Conservation (phyloP, 2,113 vertebrate species). For the Electrona antarctica region DNA sequence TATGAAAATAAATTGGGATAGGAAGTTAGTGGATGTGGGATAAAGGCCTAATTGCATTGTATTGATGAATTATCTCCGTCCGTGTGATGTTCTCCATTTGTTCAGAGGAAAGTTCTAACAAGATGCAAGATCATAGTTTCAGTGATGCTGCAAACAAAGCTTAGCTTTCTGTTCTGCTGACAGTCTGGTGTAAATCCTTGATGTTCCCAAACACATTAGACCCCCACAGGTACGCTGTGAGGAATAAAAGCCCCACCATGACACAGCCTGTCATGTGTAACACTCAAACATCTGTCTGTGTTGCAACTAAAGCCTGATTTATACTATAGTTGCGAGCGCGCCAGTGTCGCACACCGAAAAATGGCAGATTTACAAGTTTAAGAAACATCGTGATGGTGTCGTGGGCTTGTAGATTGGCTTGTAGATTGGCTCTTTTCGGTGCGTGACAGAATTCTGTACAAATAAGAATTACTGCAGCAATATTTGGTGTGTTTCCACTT, state of each 20-base stretch:
- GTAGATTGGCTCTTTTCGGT: too few relatives aligned
- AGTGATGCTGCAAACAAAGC: not conserved
- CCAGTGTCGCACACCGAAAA: too few relatives aligned
- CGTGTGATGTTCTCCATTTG: not conserved
- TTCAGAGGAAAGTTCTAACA: not conserved
- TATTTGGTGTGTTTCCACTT: not conserved
- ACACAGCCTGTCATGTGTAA: constrained; percentile 1
- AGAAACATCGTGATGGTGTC: too few relatives aligned
- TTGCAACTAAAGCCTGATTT: constrained; percentile 6
- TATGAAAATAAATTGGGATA: not conserved
- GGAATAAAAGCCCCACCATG: not conserved
- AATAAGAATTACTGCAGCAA: not conserved
- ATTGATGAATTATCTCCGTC: not conserved
- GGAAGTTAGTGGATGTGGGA: not conserved
- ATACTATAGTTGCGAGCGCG: too few relatives aligned
- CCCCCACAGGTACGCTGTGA: constrained; percentile 17
- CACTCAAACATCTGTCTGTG: constrained; percentile 56
- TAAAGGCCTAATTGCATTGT: constrained; percentile 11
- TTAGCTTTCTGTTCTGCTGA: not conserved
- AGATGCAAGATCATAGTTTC: not conserved
- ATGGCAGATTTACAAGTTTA: too few relatives aligned
- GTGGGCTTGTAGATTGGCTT: too few relatives aligned
- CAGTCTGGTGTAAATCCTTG: constrained; percentile 10
- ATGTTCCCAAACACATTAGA: constrained; percentile 19
- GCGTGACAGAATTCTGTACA: too few relatives aligned